phyloP scores from a whole-genome alignment of 37 sponge, comb jelly and placozoan species.

The Chondrilla cf. caribensis region DNA sequence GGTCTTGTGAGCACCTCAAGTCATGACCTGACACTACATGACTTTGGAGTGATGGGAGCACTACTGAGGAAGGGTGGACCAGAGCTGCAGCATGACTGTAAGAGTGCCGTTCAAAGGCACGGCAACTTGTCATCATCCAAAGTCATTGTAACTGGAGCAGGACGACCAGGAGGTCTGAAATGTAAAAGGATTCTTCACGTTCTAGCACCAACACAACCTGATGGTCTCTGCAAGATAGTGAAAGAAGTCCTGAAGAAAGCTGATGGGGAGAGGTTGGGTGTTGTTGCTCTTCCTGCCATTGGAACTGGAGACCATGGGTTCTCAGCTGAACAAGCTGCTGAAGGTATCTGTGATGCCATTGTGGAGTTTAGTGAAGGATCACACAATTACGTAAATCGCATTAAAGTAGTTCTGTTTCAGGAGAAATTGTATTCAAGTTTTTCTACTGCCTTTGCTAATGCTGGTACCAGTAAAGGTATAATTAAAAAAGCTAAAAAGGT shows the following conservation, averaged over 20 bases:
- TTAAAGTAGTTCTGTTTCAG: constrained; percentile 6
- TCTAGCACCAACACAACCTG: not conserved
- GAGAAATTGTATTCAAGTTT: not conserved
- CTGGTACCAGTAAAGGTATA: not conserved
- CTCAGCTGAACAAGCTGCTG: constrained; percentile 6
- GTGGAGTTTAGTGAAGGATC: not conserved
- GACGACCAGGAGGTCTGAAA: not conserved
- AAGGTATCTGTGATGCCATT: not conserved
- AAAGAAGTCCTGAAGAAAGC: not conserved
- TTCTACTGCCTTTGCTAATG: not conserved
- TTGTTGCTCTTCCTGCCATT: constrained; percentile 26
- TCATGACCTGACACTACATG: not conserved
- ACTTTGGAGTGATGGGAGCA: constrained; percentile 18
- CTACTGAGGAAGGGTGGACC: constrained; percentile 2
- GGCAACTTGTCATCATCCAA: not conserved
- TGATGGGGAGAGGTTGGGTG: not conserved
- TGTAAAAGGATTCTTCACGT: constrained; percentile 24
- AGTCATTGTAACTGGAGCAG: not conserved
- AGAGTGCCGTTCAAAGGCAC: not conserved
- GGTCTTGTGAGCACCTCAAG: constrained; percentile 18
- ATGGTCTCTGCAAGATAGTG: not conserved
- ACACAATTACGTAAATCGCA: not conserved
- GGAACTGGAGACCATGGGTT: constrained; percentile 7
- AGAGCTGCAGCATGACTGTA: constrained; percentile 1
- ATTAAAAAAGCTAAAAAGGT: not conserved